phyloP scores from a whole-genome alignment of 2,888 invertebrate genomes.

The Metallyticus violacea region DNA sequence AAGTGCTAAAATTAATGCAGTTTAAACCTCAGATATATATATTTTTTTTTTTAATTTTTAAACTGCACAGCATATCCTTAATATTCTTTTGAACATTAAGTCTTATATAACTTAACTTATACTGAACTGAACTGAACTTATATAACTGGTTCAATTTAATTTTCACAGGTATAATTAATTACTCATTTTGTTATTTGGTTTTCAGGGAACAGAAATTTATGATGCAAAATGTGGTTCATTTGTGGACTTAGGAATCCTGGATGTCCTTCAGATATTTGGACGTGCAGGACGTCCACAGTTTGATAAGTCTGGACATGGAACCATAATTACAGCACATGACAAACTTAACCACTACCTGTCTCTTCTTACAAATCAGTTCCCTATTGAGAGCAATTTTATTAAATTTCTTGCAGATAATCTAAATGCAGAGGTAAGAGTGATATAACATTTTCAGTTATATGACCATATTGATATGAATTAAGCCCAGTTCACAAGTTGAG shows the following conservation, averaged over 20 bases:
- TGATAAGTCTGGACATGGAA: conserved; percentile 90
- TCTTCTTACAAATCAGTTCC: conserved; percentile 91
- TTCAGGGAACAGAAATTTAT: conserved; percentile 93
- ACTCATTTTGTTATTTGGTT: conserved; percentile 34
- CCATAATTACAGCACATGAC: conserved; percentile 90
- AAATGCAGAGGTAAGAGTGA: conserved; percentile 82
- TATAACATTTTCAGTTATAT: background rate
- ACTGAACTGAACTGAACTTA: too few species aligned
- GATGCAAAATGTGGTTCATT: conserved; percentile 93
- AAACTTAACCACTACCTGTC: conserved; percentile 92
- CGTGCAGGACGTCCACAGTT: conserved; percentile 98
- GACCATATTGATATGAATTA: too few species aligned
- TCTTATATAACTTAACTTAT: too few species aligned
- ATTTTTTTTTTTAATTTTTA: too few species aligned
- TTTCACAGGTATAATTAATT: too few species aligned
- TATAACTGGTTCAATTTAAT: too few species aligned
- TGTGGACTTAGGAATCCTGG: conserved; percentile 92
- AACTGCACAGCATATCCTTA: too few species aligned
- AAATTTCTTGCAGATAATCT: conserved; percentile 90
- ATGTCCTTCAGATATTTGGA: conserved; percentile 98
- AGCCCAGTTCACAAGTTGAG: too few species aligned
- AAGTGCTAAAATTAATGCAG: too few species aligned
- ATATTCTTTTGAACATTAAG: too few species aligned
- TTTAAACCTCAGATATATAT: too few species aligned
- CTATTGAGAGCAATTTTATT: conserved; percentile 97